Base-by-base conservation (phyloP, 2,888 invertebrate genomes). In the Luffia ferchaultella region DNA sequence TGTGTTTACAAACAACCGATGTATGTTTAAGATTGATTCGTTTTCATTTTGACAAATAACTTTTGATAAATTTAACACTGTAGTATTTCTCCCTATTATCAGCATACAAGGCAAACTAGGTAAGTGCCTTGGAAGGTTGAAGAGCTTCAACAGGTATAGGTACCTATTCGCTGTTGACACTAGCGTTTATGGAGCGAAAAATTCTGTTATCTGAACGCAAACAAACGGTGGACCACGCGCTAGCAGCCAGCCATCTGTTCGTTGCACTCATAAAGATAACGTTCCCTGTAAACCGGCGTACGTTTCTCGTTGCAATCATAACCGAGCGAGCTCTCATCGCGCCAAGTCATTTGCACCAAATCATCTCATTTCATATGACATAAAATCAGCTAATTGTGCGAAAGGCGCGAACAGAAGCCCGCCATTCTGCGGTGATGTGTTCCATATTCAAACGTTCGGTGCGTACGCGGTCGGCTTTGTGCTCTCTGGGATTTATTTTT, bases 261-360 rank as follows among this genome's bases (percentile, higher is more conserved):
- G 78, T 80, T 82, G 83, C 82, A 80, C 79, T 72, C 82, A 75
- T 76, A 76, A 73, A 79, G 82, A 83, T 83, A 83, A 83, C 72
- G 73, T 73, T 73, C 70, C 65, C 66, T 70, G 73, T 73, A 17
- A 7, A 30, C 30, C 30, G 12, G 30, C 30, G 30, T 30, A 30
- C 30, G 30, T 12, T 30, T 30, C 30, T 30, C 30, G 30, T 30
- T 30, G 30, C 30, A 30, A 30, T 30, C 30, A 30, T 12, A 30
- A 30, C 30, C 30, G 30, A 12, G 30, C 12, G 5, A 12, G 30
- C 30, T 30, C 5, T 12, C 43, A n/a, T 5, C 16, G n/a, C 17
- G n/a, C 2, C 18, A 45, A 5, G 16, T 16, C 16, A 16, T 45
- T 7, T 18, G 45, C 17, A 18, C 18, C 16, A 7, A 2, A 18